phyloP scores from a whole-genome alignment of 2,797 vertebrate species.

The Spinus olivaceus region DNA sequence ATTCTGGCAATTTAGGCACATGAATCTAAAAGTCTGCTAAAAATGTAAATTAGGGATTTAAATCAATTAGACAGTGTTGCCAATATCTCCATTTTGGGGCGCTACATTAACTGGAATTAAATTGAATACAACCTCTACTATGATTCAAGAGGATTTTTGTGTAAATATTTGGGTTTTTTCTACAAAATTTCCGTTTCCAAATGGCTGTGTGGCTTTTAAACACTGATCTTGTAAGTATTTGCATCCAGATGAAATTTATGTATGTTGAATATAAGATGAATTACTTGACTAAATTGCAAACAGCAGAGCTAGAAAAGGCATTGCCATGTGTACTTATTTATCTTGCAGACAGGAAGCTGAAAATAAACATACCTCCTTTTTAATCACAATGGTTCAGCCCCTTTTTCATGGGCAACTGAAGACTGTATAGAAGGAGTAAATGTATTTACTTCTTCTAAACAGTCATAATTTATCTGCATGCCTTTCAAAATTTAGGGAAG shows the following conservation, averaged over 20 bases:
- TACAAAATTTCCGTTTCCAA: neutral
- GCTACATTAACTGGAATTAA: neutral
- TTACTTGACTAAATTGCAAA: neutral
- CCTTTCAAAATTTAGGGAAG: neutral
- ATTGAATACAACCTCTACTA: neutral
- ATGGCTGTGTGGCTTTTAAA: neutral
- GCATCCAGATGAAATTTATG: neutral
- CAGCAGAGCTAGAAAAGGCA: neutral
- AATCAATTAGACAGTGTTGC: neutral
- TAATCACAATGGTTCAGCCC: neutral
- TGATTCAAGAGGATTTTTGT: neutral
- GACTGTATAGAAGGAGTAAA: neutral
- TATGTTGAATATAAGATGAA: neutral
- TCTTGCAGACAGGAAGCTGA: neutral
- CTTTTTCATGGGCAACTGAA: neutral
- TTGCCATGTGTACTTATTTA: neutral
- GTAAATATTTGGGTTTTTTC: neutral
- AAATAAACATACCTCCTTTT: neutral
- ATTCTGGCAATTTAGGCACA: neutral
- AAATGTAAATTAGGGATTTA: neutral
- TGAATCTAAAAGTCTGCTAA: neutral
- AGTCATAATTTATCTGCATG: neutral
- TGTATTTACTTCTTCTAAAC: neutral
- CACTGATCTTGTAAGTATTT: neutral
- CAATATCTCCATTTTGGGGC: neutral